Conservation (phyloP, 2,113 vertebrate genomes). For the Gopherus evgoodei region DNA sequence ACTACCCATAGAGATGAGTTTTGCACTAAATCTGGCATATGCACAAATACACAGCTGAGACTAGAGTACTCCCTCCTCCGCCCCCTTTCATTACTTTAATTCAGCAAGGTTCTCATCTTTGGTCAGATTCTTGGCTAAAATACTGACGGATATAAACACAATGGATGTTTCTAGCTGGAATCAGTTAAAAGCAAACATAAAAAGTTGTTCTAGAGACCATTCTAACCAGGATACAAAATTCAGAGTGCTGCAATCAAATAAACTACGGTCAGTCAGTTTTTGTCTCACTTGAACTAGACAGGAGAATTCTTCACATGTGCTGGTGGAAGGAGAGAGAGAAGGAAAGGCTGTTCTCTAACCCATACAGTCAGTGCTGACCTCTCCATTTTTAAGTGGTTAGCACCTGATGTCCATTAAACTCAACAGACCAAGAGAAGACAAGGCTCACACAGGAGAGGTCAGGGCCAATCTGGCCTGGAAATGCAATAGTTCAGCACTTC, state of each 20-base stretch:
- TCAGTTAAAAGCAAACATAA: background rate
- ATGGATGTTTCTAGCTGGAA: background rate
- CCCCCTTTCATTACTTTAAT: background rate
- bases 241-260: background rate
- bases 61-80: background rate
- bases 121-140: constrained; percentile 36
- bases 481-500: background rate
- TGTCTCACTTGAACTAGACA: background rate
- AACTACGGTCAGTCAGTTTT: background rate
- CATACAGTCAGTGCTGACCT: background rate
- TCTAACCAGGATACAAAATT: constrained; percentile 19
- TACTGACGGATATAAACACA: background rate
- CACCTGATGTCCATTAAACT: background rate
- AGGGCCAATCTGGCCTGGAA: background rate
- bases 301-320: background rate
- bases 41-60: background rate
- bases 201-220: background rate
- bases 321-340: background rate
- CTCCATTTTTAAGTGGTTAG: background rate
- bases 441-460: background rate
- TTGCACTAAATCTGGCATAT: background rate
- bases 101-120: constrained; percentile 25
- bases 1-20: background rate
- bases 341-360: background rate
- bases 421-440: background rate